Evolutionary conservation across 2,797 vertebrate species (phyloP), one percentile per base, ranked within the genome.

Genomic region (Coreius guichenoti): DNA sequence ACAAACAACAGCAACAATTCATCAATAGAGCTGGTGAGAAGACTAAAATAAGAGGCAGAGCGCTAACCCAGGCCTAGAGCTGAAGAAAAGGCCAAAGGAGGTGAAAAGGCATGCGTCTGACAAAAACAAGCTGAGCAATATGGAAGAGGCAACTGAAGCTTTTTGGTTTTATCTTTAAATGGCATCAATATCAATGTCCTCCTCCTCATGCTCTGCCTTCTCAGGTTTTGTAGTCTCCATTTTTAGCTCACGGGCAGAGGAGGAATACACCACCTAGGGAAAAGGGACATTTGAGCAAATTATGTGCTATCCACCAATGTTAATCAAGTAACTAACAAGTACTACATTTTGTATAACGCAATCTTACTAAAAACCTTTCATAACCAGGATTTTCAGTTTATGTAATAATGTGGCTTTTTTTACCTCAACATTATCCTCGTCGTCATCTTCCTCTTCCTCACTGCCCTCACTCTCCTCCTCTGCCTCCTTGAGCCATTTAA

Each of bases 401-500:
- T 12, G 19, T 45, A 80, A 70, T 16, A 23, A 54, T 19, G 23
- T 43, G 19, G 3, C 33, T 29, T 19, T 33, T n/a, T 63, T 89
- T 65, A 95, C 94, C 92, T 96, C 94, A 0, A 95, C 93, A 31
- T 95, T 93, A 87, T 92, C 93, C 12, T 91, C 91, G 4, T 98
- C 97, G 31, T 93, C 94, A 83, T 96, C 96, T 39, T 97, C 97
- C 73, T 98, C 97, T 29, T 98, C 97, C n/a, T 98, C 97, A 54
- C 97, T 98, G 89, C 97, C 98, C 85, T 96, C 98, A 78, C 98
- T 99, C 93, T 99, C 98, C 89, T 99, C 98, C 92, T 99, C 98
- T 0, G 98, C 98, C 94, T 99, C 98, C 90, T 99, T 99, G 88
- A 99, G 95, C 98, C 98, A 99, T 90, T 98, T 99, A 91, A 99